These are phyloP conservation scores for Engystomops pustulosus DNA, from an alignment of 2,113 vertebrate species.

Conservation along the genomic window DNA sequence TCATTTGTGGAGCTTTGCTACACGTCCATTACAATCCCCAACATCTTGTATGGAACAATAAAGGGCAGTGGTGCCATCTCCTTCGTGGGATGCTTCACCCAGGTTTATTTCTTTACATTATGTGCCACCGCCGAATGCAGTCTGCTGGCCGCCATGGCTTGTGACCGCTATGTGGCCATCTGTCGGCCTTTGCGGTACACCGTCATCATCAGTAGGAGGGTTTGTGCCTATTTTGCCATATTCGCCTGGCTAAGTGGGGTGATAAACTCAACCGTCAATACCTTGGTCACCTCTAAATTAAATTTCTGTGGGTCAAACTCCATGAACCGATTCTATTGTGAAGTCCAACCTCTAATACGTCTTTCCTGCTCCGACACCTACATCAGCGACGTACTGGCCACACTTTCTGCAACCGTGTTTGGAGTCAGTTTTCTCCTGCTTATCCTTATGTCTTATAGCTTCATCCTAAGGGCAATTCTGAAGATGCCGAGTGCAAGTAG, in stretches of 20 bases:
- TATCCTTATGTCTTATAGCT: conserved; percentile 28
- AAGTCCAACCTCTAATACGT: conserved; percentile 25
- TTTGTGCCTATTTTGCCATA: neutral
- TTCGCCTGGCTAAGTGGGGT: conserved; percentile 23
- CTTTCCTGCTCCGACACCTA: conserved; percentile 33
- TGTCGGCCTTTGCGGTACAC: conserved; percentile 13
- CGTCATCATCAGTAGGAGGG: neutral
- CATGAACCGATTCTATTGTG: conserved; percentile 18
- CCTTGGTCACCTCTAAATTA: neutral
- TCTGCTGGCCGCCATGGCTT: conserved; percentile 41
- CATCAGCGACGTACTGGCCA: conserved; percentile 8
- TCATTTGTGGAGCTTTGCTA: conserved; percentile 45
- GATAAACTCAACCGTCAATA: conserved; percentile 37
- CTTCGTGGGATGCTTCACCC: conserved; percentile 26
- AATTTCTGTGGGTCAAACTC: conserved; percentile 8
- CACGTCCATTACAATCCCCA: conserved; percentile 32
- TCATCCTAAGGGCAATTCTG: conserved; percentile 22
- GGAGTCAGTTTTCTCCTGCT: conserved; percentile 26
- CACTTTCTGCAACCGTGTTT: conserved; percentile 17
- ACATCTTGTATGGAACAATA: neutral
- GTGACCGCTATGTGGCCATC: conserved; percentile 37
- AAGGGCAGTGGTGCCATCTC: conserved; percentile 10
- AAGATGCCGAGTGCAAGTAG: neutral
- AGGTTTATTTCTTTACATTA: conserved; percentile 36
- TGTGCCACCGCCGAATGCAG: conserved; percentile 42